Evolutionary conservation across 2,113 vertebrate species (phyloP), one percentile per base, ranked within the genome.

Genomic region (Malurus alboscapulatus): DNA sequence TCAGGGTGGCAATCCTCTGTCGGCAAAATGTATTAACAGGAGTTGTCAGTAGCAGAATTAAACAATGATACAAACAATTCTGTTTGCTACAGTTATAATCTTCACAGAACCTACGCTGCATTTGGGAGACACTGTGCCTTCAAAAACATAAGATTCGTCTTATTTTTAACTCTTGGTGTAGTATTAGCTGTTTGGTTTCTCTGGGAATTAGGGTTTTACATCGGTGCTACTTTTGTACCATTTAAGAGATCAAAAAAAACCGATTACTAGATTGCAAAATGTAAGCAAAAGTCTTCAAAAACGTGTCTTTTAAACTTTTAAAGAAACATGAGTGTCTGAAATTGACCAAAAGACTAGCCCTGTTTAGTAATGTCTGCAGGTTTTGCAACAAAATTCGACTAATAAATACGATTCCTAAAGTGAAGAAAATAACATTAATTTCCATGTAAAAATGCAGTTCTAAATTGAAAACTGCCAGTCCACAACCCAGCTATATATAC

Each of bases 1-100:
- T 99, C 97, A 99, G 97, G 97, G 99, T 99, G 96, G 99, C 98
- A 97, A 99, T 99, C 98, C 98, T 99, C 99, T 99, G 99, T 98
- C 96, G 98, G 96, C 84, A 98, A 97, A 98, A 97, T 71, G 95
- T 54, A 97, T 97, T 95, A 96, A 98, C 91, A 97, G 97, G 94
- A 97, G 95, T 97, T 95, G 98, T 94, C 90, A 96, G 98, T 97
- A 98, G 20, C 92, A 97, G 83, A 96, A 87, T 59, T 92, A 92
- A 87, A 92, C 66, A 84, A n/a, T 29, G 30, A 95, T 75, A 88
- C 51, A 85, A 62, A 96, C 63, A 73, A 88, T 87, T 79, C 88
- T 85, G 68, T 87, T 68, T 88, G 61, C 87, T 68, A 40, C 5
- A 62, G 34, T 27, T 76, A 55, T 15, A 16, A 54, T 54, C 17